These are phyloP conservation scores for Ooceraea biroi DNA, from an alignment of 1,140 invertebrate genomes.

Conservation along the genomic window DNA sequence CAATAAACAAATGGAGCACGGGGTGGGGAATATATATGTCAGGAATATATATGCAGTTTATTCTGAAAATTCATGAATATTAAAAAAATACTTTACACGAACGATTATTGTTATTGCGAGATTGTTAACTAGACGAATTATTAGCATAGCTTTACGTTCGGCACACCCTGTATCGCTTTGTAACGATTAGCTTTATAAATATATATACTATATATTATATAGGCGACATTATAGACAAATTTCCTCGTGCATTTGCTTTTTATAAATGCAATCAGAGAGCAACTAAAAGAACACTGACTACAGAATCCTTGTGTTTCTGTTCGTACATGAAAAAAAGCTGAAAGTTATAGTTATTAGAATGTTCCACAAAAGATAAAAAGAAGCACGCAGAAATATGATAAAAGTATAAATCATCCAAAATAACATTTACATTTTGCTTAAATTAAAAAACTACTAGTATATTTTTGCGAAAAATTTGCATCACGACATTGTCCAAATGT, in stretches of 20 bases:
- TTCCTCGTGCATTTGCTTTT: background rate
- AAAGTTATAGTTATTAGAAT: background rate
- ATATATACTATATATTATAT: too few relatives aligned
- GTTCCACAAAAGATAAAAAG: background rate
- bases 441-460: slow-evolving; percentile 14
- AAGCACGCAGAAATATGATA: slow-evolving; percentile 28
- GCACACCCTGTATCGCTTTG: slow-evolving; percentile 62
- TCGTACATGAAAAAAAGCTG: background rate
- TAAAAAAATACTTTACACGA: slow-evolving; percentile 12
- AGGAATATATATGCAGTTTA: slow-evolving; percentile 12
- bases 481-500: background rate
- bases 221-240: background rate
- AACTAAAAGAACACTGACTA: background rate
- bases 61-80: background rate
- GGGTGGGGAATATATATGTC: slow-evolving; percentile 25
- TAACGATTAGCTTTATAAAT: slow-evolving; percentile 65
- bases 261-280: background rate
- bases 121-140: slow-evolving; percentile 20
- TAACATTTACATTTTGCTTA: slow-evolving; percentile 2
- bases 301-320: background rate
- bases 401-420: slow-evolving; percentile 32
- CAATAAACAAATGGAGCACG: slow-evolving; percentile 76
- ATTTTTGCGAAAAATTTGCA: slow-evolving; percentile 44
- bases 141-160: slow-evolving; percentile 35
- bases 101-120: slow-evolving; percentile 1